phyloP scores from a whole-genome alignment of 2,797 vertebrate genomes.

The Peromyscus melanophrys region DNA sequence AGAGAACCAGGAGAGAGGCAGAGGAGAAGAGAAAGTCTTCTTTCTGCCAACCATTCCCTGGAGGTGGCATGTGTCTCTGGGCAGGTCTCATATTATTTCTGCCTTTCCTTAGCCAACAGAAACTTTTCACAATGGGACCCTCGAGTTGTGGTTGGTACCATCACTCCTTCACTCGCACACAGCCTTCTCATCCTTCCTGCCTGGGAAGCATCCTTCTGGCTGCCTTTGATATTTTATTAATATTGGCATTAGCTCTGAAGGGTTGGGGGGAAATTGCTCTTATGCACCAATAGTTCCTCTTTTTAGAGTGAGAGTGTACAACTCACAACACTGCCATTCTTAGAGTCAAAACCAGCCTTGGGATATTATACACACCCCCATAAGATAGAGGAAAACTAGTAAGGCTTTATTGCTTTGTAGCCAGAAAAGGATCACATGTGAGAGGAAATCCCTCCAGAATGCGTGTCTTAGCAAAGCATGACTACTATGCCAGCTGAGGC shows the following conservation, averaged over 20 bases:
- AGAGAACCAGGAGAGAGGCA: background rate
- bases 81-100: background rate
- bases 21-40: background rate
- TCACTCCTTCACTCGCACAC: background rate
- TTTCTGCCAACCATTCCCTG: background rate
- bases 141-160: background rate
- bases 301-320: background rate
- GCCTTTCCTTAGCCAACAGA: background rate
- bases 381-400: background rate
- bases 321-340: background rate
- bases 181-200: background rate
- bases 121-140: background rate
- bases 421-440: background rate
- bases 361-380: background rate
- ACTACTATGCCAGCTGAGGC: background rate
- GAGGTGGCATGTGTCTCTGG: background rate
- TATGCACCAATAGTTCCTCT: background rate
- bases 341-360: background rate
- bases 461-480: conserved; percentile 23
- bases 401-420: background rate
- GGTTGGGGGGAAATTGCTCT: background rate
- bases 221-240: background rate
- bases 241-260: background rate
- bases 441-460: background rate
- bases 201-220: background rate